These are phyloP conservation scores for Rutpela maculata DNA, from an alignment of 2,888 invertebrate genomes.

Conservation along the genomic window DNA sequence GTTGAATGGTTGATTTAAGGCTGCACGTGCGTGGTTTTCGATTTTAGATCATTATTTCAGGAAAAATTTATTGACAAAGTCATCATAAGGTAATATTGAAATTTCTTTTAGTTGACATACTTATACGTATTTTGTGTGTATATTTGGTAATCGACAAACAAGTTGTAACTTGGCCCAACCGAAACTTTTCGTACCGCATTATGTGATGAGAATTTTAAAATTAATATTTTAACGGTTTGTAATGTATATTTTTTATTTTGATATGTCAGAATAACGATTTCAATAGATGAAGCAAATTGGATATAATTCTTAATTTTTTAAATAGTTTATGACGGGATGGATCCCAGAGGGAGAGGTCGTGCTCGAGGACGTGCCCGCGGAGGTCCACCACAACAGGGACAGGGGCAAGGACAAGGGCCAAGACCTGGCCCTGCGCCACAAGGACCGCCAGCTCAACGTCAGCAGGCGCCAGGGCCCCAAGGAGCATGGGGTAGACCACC, in stretches of 20 bases:
- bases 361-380: conserved; percentile 67
- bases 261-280: no score
- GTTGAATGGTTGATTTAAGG: background rate
- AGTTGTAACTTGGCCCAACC: no score
- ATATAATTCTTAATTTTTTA: background rate
- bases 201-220: no score
- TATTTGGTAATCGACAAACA: no score
- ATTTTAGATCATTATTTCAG: background rate
- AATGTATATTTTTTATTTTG: no score
- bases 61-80: background rate
- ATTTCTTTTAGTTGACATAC: background rate
- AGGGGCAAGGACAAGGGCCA: conserved; percentile 37
- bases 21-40: background rate
- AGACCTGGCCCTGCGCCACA: conserved; percentile 56
- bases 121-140: no score
- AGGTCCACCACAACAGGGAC: conserved; percentile 48
- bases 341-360: conserved; percentile 69
- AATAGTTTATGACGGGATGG: no score
- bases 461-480: conserved; percentile 44
- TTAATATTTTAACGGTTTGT: no score
- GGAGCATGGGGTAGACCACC: conserved; percentile 61
- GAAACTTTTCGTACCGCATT: no score
- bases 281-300: no score
- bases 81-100: background rate
- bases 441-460: conserved; percentile 41